Conservation (phyloP, 2,797 vertebrate species). For the Lycodopsis pacificus region DNA sequence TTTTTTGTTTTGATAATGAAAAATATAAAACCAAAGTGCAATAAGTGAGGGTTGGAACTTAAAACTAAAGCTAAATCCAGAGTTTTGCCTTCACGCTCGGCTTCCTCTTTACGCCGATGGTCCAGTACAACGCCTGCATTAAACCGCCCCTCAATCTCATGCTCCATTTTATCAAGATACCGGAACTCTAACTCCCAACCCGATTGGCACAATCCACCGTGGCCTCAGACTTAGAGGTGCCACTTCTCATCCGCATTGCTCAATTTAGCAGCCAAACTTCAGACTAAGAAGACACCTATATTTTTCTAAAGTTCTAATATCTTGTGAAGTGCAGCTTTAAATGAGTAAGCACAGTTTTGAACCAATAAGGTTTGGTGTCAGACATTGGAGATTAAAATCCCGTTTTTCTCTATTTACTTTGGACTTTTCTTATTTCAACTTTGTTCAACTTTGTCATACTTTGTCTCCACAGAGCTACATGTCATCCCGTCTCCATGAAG, state of each 20-base stretch:
- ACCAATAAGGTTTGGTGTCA: neutral
- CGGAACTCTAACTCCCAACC: neutral
- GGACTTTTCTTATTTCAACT: neutral
- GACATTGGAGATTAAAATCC: neutral
- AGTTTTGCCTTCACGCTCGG: no score
- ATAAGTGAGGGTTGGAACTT: no score
- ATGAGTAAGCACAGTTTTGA: neutral
- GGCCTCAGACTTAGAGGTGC: neutral
- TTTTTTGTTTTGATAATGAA: no score
- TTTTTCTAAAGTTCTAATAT: neutral
- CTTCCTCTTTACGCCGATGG: no score
- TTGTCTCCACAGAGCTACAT: neutral
- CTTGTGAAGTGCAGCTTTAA: neutral
- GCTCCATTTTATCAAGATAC: no score
- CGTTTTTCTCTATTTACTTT: neutral
- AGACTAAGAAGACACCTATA: neutral
- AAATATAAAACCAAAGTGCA: no score
- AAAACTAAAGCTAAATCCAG: no score
- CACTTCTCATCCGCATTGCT: neutral
- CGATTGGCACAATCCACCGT: neutral
- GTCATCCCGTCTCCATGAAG: neutral
- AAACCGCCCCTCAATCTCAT: neutral
- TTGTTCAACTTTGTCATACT: neutral
- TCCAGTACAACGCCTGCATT: neutral
- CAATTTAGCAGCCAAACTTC: neutral